phyloP scores from a whole-genome alignment of 2,888 invertebrate species.

The Chaetogeoica ovagalla region DNA sequence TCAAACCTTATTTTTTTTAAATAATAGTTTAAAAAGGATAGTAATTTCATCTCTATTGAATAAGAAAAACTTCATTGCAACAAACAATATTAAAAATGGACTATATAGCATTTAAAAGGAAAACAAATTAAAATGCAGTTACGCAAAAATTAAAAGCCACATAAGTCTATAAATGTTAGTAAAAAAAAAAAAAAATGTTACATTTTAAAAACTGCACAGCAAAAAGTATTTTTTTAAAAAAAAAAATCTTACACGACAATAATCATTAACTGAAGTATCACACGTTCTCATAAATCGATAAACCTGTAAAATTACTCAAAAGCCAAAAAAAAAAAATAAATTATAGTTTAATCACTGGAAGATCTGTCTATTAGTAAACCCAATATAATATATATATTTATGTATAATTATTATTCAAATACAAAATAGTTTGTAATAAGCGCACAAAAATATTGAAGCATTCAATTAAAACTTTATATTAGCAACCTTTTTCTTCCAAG shows the following conservation, averaged over 20 bases:
- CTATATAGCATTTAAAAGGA: neutral
- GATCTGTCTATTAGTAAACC: neutral
- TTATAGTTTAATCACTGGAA: neutral
- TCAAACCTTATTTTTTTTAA: constrained; percentile 2
- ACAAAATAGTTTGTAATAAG: neutral
- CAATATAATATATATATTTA: neutral
- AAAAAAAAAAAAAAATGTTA: too few relatives aligned
- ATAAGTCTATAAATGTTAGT: too few relatives aligned
- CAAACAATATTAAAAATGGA: neutral
- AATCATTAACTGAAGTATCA: constrained; percentile 1
- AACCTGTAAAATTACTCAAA: constrained; percentile 40
- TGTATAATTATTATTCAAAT: neutral
- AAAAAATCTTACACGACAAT: constrained; percentile 25
- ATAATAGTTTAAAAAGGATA: constrained; percentile 1
- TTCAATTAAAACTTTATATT: neutral
- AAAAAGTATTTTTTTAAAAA: neutral
- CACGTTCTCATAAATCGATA: neutral
- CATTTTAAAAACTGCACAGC: neutral
- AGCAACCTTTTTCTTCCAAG: neutral
- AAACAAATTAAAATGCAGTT: neutral
- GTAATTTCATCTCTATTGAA: neutral
- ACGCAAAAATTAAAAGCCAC: neutral
- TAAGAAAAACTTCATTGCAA: neutral
- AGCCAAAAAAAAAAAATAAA: neutral
- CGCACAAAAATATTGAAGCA: neutral